Conservation (phyloP, 2,113 vertebrate genomes). For the Periophthalmodon schlosseri region DNA sequence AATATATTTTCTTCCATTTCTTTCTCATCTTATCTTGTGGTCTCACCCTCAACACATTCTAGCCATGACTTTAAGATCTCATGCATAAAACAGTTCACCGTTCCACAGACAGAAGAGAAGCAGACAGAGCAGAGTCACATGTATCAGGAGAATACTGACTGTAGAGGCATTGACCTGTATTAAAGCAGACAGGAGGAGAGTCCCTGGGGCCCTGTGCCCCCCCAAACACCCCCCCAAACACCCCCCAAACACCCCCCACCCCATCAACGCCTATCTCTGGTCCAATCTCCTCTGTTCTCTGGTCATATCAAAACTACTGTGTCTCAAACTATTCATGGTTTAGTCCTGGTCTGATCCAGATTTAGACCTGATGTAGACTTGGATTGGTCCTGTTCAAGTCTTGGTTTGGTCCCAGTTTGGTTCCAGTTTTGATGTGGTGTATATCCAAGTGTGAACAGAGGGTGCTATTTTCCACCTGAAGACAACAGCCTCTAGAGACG, state of each 20-base stretch:
- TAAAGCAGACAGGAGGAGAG: slow-evolving; percentile 43
- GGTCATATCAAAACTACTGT: neutral
- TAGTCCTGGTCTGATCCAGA: too few relatives aligned
- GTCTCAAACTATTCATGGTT: too few relatives aligned
- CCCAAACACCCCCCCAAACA: too few relatives aligned
- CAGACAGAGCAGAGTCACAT: slow-evolving; percentile 12
- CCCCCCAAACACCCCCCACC: neutral
- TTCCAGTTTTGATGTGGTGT: too few relatives aligned
- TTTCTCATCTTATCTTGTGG: neutral
- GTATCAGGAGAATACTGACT: slow-evolving; percentile 50
- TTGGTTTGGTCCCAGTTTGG: too few relatives aligned
- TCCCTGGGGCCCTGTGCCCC: neutral
- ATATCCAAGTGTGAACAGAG: slow-evolving; percentile 3
- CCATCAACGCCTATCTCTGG: slow-evolving; percentile 9
- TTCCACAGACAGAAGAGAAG: neutral
- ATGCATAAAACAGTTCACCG: slow-evolving; percentile 1
- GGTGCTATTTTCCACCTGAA: slow-evolving; percentile 66
- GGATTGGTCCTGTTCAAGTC: too few relatives aligned
- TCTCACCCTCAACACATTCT: neutral
- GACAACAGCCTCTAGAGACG: slow-evolving; percentile 20
- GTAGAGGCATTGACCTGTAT: slow-evolving; percentile 54
- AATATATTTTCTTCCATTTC: neutral
- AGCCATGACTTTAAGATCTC: neutral
- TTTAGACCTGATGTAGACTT: too few relatives aligned
- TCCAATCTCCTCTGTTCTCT: neutral